Evolutionary conservation across 1,140 invertebrate species (phyloP), one percentile per base, ranked within the genome.

Genomic region (Diabrotica virgifera): DNA sequence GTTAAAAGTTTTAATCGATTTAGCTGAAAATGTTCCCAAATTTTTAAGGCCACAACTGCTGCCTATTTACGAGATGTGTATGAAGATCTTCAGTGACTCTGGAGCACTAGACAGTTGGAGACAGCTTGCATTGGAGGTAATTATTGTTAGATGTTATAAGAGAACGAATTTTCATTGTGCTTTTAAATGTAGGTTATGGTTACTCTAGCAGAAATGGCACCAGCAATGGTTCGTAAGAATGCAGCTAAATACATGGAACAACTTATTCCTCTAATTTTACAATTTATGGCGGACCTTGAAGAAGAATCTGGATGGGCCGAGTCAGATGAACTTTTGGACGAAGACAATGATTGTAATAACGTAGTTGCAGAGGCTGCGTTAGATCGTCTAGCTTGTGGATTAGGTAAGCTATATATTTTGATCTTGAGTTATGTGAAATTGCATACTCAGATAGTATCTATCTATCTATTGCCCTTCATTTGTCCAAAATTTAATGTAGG

Each of bases 261-360:
- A 12, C 80, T 94, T 68, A 90, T 97, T 12, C 90, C 92, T 0
- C 82, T 94, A 61, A 86, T 97, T 60, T 80, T 99, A 52, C 87
- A 91, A 75, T 93, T 99, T 90, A 99, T 99, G 97, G 94, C 96
- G 9, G 95, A 99, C 74, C 80, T 99, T 51, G 96, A 98, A 36
- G 96, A 99, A 14, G 93, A 97, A 69, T 85, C 89, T 36, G 89
- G 93, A 40, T 97, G 95, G 93, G 84, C 90, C 6, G 78, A 86
- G 46, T 84, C 84, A 52, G 91, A 94, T 77, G 89, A 92, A 71
- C 86, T 93, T 40, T 82, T 87, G 52, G 90, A 94, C 67, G 93
- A 96, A 67, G 92, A 96, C 76, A 93, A 91, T 72, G 93, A 94
- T 72, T 80, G 93, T 70, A 97, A 97, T 80, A 90, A 92, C 75